These are phyloP conservation scores for Megaustenia siamemsis DNA, from an alignment of 2,888 invertebrate species.

Conservation along the genomic window DNA sequence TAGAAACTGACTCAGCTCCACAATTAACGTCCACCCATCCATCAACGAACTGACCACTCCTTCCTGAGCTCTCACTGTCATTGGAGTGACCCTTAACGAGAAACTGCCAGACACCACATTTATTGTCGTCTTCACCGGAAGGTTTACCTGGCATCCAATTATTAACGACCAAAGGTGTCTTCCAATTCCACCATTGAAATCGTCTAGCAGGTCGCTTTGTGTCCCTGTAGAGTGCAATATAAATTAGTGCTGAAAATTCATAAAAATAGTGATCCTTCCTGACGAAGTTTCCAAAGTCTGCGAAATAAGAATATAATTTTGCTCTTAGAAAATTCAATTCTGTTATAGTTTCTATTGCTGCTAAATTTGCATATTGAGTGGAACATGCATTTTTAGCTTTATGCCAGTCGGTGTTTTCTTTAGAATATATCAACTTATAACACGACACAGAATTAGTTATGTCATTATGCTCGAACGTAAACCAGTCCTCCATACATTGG, in stretches of 20 bases:
- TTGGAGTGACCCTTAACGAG: not conserved
- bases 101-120: no score
- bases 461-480: not conserved
- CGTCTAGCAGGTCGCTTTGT: not conserved
- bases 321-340: not conserved
- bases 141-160: no score
- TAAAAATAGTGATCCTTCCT: not conserved
- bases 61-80: no score
- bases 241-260: not conserved
- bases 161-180: no score
- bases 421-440: not conserved
- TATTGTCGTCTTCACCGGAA: no score
- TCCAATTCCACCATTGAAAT: no score
- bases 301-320: no score
- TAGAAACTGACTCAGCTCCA: no score
- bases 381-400: not conserved
- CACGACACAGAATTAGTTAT: not conserved
- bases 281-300: not conserved
- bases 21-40: no score
- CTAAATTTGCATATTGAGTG: not conserved
- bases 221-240: not conserved
- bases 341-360: not conserved
- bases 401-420: not conserved
- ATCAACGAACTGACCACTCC: no score
- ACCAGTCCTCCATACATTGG: no score